These are phyloP conservation scores for Trachurus trachurus DNA, from an alignment of 2,797 vertebrate genomes.

Conservation along the genomic window DNA sequence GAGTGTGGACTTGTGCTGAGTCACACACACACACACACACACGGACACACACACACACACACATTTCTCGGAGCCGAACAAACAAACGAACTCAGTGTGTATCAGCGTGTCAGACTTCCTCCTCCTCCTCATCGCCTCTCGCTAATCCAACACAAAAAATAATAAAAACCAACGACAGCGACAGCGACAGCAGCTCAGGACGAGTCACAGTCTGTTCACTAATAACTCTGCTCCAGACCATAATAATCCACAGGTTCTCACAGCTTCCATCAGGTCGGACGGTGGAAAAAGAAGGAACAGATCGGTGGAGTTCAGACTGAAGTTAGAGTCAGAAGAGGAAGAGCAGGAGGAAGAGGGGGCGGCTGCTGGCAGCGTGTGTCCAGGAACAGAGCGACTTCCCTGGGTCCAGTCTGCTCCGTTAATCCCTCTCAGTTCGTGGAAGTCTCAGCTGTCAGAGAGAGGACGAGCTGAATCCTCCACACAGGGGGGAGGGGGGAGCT, in stretches of 20 bases:
- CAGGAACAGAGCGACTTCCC: constrained; percentile 33
- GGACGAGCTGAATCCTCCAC: constrained; percentile 34
- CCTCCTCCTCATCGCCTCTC: background rate
- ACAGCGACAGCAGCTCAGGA: background rate
- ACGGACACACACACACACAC: constrained; percentile 6
- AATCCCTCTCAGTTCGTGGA: constrained; percentile 55
- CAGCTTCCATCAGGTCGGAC: background rate
- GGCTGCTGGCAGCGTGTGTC: background rate
- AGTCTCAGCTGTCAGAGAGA: constrained; percentile 29
- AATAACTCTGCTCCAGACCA: too few species aligned
- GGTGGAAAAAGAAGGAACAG: background rate
- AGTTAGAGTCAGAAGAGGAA: background rate
- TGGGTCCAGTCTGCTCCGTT: constrained; percentile 20
- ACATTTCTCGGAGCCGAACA: background rate
- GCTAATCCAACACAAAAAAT: constrained; percentile 5
- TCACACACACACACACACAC: constrained; percentile 41
- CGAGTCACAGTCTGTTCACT: too few species aligned
- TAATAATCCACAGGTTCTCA: background rate
- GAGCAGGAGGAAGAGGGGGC: background rate
- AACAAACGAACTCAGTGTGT: background rate
- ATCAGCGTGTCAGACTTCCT: background rate
- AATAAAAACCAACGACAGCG: background rate
- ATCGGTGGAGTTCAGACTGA: constrained; percentile 1
- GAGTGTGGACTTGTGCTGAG: constrained; percentile 48
- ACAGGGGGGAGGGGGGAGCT: background rate